These are phyloP conservation scores for Heterodera filipjevi DNA, from an alignment of 2,888 invertebrate genomes.

Conservation along the genomic window DNA sequence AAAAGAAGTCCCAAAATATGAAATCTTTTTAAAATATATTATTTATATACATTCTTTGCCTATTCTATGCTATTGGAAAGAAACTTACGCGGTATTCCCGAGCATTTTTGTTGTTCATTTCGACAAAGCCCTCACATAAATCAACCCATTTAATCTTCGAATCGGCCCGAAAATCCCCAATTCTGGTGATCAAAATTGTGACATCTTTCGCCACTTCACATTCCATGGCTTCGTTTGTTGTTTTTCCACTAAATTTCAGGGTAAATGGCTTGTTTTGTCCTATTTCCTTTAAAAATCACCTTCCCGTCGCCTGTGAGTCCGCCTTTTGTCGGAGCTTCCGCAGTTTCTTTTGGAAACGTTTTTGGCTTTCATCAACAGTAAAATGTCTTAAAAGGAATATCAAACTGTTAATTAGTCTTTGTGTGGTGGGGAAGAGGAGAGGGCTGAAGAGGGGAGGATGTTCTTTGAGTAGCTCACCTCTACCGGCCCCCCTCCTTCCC, in stretches of 20 bases:
- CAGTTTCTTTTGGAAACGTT: slow-evolving; percentile 80
- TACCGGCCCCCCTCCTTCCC: no score
- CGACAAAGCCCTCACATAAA: slow-evolving; percentile 42
- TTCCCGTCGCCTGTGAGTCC: slow-evolving; percentile 44
- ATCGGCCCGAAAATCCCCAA: slow-evolving; percentile 69
- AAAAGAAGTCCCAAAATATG: background rate
- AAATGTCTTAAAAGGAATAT: slow-evolving; percentile 85
- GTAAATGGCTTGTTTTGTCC: background rate
- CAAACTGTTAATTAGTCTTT: no score
- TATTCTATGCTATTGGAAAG: slow-evolving; percentile 20
- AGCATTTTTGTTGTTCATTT: slow-evolving; percentile 24
- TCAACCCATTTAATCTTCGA: slow-evolving; percentile 62
- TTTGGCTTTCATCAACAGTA: slow-evolving; percentile 76
- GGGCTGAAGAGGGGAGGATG: no score
- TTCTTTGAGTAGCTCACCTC: no score
- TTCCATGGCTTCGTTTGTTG: slow-evolving; percentile 14
- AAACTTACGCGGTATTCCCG: slow-evolving; percentile 37
- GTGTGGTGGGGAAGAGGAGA: no score
- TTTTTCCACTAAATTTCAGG: background rate
- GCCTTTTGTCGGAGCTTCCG: slow-evolving; percentile 63
- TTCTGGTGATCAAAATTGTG: slow-evolving; percentile 66
- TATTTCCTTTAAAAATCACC: background rate
- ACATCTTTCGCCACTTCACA: slow-evolving; percentile 54
- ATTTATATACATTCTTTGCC: background rate
- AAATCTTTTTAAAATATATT: slow-evolving; percentile 21